These are phyloP conservation scores for Oasisia sp. DNA, from an alignment of 2,888 invertebrate genomes.

Conservation along the genomic window DNA sequence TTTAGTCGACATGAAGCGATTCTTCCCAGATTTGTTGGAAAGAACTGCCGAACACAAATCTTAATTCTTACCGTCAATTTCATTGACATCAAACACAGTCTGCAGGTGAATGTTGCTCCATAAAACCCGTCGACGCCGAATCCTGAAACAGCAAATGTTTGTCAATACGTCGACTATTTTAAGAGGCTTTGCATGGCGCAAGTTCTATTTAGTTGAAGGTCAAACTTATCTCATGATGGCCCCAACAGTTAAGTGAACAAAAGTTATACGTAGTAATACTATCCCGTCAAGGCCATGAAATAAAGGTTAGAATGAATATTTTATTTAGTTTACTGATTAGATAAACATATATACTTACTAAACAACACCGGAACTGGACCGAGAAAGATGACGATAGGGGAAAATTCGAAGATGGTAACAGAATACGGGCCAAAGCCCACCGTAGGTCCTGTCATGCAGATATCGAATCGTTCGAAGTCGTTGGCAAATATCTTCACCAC, in stretches of 20 bases:
- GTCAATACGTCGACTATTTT: not conserved
- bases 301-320: not conserved
- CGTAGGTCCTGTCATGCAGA: not conserved
- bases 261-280: not conserved
- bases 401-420: not conserved
- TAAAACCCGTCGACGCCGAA: slow-evolving; percentile 22
- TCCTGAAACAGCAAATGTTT: not conserved
- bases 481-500: not conserved
- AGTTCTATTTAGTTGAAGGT: too few species aligned
- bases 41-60: too few species aligned
- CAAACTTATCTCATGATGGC: too few species aligned
- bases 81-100: slow-evolving; percentile 29
- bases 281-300: not conserved
- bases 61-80: slow-evolving; percentile 23
- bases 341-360: not conserved
- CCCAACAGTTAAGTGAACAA: too few species aligned
- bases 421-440: not conserved
- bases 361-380: not conserved
- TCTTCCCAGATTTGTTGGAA: not conserved
- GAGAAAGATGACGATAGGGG: not conserved
- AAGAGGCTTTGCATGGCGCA: not conserved
- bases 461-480: not conserved
- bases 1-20: not conserved
- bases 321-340: not conserved
- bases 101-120: slow-evolving; percentile 20